Evolutionary conservation across 1,140 invertebrate genomes (phyloP).

Genomic region (Zeugodacus cucurbitae): DNA sequence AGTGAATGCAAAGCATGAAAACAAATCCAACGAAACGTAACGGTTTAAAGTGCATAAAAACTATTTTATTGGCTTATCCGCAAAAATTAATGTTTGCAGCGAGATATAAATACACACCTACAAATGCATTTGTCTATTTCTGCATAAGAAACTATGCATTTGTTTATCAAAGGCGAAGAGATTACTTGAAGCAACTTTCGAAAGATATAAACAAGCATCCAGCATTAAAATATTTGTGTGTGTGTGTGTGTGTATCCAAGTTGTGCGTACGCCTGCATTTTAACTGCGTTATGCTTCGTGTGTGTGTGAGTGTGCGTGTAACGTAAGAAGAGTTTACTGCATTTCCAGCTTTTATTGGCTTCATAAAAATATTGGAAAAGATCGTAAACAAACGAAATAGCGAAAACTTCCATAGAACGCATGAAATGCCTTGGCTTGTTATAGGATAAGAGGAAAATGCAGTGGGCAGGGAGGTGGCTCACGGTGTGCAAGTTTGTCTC

Average conservation of each 20-base stretch:
- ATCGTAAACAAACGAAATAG: neutral
- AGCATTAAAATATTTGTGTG: neutral
- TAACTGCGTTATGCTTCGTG: neutral
- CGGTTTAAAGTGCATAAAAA: neutral
- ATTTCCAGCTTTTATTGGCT: neutral
- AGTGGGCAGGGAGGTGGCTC: neutral
- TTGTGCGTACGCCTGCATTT: neutral
- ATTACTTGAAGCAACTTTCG: neutral
- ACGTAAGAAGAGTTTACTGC: neutral
- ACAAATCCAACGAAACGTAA: neutral
- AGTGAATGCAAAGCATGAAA: neutral
- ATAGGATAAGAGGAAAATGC: too few species aligned
- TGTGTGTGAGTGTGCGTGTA: neutral
- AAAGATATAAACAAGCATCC: neutral
- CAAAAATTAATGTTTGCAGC: neutral
- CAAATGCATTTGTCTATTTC: neutral
- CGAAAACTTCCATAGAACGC: neutral
- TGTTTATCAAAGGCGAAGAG: neutral
- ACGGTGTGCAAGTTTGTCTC: neutral
- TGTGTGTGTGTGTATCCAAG: neutral
- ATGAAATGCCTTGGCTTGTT: neutral
- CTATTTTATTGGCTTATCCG: neutral
- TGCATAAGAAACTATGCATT: neutral
- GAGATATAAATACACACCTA: neutral
- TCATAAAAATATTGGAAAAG: neutral